phyloP scores from a whole-genome alignment of 2,113 vertebrate species.

The Thamnaconus septentrionalis region DNA sequence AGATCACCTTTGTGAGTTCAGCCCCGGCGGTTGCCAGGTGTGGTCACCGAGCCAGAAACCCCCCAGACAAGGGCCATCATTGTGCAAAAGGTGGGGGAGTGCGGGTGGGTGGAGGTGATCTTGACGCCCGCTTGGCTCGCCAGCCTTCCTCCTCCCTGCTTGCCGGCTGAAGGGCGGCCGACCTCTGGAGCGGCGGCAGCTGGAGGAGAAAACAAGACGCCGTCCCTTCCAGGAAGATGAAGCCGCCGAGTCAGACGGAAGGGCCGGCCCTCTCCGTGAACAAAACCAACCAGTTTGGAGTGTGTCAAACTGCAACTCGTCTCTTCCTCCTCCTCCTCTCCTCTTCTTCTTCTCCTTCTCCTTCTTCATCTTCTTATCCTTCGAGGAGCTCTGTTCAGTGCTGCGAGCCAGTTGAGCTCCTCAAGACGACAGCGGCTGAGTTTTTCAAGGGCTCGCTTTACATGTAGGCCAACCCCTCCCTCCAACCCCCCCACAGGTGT shows the following conservation, averaged over 20 bases:
- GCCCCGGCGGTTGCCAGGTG: conserved; percentile 72
- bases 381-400: conserved; percentile 53
- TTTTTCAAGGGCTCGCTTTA: conserved; percentile 91
- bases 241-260: conserved; percentile 33
- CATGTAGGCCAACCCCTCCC: conserved; percentile 82
- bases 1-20: conserved; percentile 59
- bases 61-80: conserved; percentile 74
- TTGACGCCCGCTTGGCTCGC: conserved; percentile 61
- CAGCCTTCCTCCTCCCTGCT: conserved; percentile 73
- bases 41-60: conserved; percentile 67
- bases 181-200: conserved; percentile 55
- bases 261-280: conserved; percentile 45
- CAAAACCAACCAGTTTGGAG: conserved; percentile 55
- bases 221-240: conserved; percentile 60
- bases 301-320: conserved; percentile 16
- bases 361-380: conserved; percentile 45
- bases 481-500: conserved; percentile 91
- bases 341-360: conserved; percentile 40
- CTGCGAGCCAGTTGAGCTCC: conserved; percentile 80
- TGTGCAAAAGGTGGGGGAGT: conserved; percentile 34
- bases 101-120: conserved; percentile 14
- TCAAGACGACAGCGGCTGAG: conserved; percentile 86
- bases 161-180: conserved; percentile 66
- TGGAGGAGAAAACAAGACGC: conserved; percentile 38
- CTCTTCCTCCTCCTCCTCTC: conserved; percentile 8